Base-by-base conservation (phyloP, 2,113 vertebrate genomes). In the Istiophorus platypterus region DNA sequence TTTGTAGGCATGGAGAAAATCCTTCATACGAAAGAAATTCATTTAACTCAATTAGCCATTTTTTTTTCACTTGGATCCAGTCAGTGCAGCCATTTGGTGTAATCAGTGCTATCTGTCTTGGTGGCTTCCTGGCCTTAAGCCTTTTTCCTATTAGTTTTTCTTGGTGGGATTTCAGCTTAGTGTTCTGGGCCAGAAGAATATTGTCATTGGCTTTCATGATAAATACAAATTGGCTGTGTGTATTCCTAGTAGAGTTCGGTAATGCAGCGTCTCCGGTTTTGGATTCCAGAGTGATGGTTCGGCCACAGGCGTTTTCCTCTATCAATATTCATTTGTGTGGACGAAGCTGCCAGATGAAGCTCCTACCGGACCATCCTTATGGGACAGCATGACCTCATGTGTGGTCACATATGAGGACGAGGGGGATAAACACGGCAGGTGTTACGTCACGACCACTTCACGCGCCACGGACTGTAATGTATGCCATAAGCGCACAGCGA, bases 61-160 rank as follows among this genome's bases (percentile, higher is more conserved):
- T 85, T 54, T 74, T 58, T 29, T 39, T 34, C 52, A 34, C 15
- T 80, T 59, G 37, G 59, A 67, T 75, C 59, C 76, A 69, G 81
- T 41, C 71, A 76, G 57, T 63, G 37, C 81, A 84, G 84, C 51
- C 81, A 73, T 79, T 87, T n/a, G 59, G 64, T 77, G 69, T 86
- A 90, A 93, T 93, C 86, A 82, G 81, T 67, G 82, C 69, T 29
- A 87, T 93, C 85, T 54, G 59, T 91, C 87, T 89, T 78, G 39
- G 72, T 88, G 76, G 68, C 80, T 70, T 81, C 17, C 63, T 71
- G 49, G 64, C 66, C 67, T 59, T 66, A 26, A 72, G 83, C 63
- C 37, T 65, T 70, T 81, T 88, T 87, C 37, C 87, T 62, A 81
- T 81, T 78, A 72, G 42, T 80, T 81, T 90, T 76, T 86, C 73